Evolutionary conservation across 2,113 vertebrate species (phyloP), one percentile per base, ranked within the genome.

Genomic region (Anguilla rostrata): DNA sequence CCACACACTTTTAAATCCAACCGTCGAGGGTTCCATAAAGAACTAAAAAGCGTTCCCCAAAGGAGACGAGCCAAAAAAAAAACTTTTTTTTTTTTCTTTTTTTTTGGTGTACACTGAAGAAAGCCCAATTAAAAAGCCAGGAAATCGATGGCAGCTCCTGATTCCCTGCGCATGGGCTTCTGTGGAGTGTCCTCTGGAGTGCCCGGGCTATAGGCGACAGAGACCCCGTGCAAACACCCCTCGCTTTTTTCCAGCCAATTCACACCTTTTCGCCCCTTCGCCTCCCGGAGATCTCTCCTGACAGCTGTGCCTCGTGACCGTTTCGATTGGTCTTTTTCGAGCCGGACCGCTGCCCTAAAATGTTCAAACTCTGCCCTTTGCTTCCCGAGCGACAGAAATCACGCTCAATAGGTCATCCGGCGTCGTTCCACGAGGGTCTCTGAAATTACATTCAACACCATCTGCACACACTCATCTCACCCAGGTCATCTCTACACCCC

Each of bases 161-260:
- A 86, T 79, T 78, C 66, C 81, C 82, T 83, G 86, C 89, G 88
- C 90, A 90, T 91, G 92, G 91, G 91, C 92, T 89, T 87, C 26
- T n/a, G 22, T 71, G 20, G 60, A 22, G 78, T 91, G 34, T 34
- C 34, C 34, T 34, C 34, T 34, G 34, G 34, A 34, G 34, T 34
- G 34, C 87, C 39, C 85, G 71, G 87, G 89, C 83, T 90, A 91
- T 91, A 93, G 20, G 60, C 11, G 60, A 18, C 60, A 93, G 56
- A 82, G 87, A 82, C 75, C 85, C 84, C 83, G 71, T 71, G 75
- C 78, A 46, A 80, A 86, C 87, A 84, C 81, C 60, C 60, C 4
- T 63, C 60, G 14, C 20, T 1, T 63, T 63, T 63, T 4, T 63
- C 20, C 60, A 63, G 20, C 20, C 14, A 63, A 20, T 63, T 63